Evolutionary conservation across 2,888 invertebrate species (phyloP).

Genomic region (Masnerella sp.): DNA sequence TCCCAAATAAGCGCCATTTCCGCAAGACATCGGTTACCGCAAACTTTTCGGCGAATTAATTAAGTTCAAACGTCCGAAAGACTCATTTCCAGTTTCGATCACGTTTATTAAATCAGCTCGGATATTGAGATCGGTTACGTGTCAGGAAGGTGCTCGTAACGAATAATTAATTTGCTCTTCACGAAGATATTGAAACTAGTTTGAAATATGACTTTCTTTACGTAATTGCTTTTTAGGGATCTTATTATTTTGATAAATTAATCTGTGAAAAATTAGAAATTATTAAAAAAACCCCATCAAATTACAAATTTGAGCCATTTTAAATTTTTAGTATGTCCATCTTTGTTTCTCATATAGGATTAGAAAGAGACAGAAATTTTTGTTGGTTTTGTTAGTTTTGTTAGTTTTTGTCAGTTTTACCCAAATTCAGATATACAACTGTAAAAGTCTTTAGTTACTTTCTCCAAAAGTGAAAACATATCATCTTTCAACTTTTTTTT

Average conservation of each 20-base stretch:
- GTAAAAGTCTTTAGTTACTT: too few species aligned
- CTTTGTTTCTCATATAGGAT: neutral
- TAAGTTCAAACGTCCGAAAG: conserved; percentile 24
- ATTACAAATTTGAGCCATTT: neutral
- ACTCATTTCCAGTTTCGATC: conserved; percentile 38
- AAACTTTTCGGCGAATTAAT: conserved; percentile 35
- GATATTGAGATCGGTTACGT: conserved; percentile 14
- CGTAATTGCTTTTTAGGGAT: too few species aligned
- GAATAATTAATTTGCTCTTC: conserved; percentile 16
- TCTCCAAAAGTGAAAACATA: too few species aligned
- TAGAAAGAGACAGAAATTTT: neutral
- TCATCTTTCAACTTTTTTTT: too few species aligned
- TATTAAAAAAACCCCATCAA: too few species aligned
- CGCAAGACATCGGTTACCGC: conserved; percentile 45
- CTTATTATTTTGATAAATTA: too few species aligned
- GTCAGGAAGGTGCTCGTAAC: neutral
- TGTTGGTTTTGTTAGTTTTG: too few species aligned
- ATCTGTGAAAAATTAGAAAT: too few species aligned
- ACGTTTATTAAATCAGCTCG: conserved; percentile 26
- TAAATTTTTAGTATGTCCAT: neutral
- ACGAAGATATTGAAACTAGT: too few species aligned
- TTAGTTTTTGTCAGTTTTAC: too few species aligned
- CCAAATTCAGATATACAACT: too few species aligned
- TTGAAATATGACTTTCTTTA: too few species aligned
- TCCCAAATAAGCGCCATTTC: conserved; percentile 31